Evolutionary conservation across 1,140 invertebrate species (phyloP).

Genomic region (Melanaphis sacchari): DNA sequence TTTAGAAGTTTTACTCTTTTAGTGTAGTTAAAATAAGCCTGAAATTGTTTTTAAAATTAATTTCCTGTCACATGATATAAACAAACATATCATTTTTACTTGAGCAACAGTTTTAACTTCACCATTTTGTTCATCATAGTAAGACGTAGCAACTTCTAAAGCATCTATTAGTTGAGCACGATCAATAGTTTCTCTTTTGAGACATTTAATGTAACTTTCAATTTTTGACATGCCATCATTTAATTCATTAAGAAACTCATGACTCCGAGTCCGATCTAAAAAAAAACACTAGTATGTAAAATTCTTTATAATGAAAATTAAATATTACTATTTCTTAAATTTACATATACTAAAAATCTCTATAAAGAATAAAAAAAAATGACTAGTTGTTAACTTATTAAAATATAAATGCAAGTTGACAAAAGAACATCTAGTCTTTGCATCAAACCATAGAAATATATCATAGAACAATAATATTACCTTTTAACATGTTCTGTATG

Average conservation of each 20-base stretch:
- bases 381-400: no score
- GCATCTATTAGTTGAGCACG: conserved; percentile 77
- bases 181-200: conserved; percentile 84
- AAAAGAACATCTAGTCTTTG: not conserved
- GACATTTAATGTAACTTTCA: conserved; percentile 79
- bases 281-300: conserved; percentile 56
- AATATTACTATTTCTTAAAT: not conserved
- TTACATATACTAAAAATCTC: not conserved
- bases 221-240: conserved; percentile 80
- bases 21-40: conserved; percentile 94
- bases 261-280: conserved; percentile 77
- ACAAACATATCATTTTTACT: conserved; percentile 70
- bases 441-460: not conserved
- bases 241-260: conserved; percentile 87
- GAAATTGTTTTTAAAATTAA: conserved; percentile 52
- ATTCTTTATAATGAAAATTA: not conserved
- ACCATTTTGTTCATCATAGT: conserved; percentile 86
- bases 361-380: not conserved
- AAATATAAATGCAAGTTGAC: no score
- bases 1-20: conserved; percentile 83
- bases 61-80: not conserved
- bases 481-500: conserved; percentile 75
- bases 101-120: conserved; percentile 88
- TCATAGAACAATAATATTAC: conserved; percentile 63
- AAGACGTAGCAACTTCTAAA: conserved; percentile 81